Conservation (phyloP, 2,113 vertebrate genomes). For the Catagonus wagneri region DNA sequence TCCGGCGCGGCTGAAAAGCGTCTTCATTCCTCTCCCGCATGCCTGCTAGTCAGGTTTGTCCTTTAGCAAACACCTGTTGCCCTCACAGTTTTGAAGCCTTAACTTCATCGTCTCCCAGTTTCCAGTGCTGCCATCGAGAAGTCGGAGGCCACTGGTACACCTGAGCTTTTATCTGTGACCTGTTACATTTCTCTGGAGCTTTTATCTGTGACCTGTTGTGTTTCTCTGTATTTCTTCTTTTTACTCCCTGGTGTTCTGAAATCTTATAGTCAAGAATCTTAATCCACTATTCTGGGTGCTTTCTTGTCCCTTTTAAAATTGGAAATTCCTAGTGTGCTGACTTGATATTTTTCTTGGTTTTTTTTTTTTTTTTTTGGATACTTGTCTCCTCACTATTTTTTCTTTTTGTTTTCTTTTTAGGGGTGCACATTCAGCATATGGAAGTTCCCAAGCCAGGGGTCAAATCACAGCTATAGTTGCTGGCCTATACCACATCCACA, state of each 20-base stretch:
- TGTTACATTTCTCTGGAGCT: not conserved
- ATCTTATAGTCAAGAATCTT: not conserved
- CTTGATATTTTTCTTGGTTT: not conserved
- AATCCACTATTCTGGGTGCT: not conserved
- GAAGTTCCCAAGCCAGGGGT: no score
- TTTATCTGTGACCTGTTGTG: not conserved
- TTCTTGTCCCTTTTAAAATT: not conserved
- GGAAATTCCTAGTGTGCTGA: not conserved
- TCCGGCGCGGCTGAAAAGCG: not conserved
- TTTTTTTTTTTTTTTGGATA: not conserved
- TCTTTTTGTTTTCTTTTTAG: no score
- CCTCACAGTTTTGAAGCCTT: not conserved
- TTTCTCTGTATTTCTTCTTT: slow-evolving; percentile 53
- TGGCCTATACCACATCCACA: no score
- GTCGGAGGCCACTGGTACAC: not conserved
- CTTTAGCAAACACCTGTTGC: not conserved
- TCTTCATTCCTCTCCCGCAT: not conserved
- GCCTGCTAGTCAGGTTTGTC: not conserved
- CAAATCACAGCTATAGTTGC: no score
- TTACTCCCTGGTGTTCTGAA: not conserved
- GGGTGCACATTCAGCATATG: no score
- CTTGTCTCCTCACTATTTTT: not conserved
- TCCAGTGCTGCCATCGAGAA: accelerated
- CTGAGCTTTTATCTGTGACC: not conserved
- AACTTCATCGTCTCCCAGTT: not conserved